Evolutionary conservation across 2,113 vertebrate genomes (phyloP).

Genomic region (Macrotis lagotis): DNA sequence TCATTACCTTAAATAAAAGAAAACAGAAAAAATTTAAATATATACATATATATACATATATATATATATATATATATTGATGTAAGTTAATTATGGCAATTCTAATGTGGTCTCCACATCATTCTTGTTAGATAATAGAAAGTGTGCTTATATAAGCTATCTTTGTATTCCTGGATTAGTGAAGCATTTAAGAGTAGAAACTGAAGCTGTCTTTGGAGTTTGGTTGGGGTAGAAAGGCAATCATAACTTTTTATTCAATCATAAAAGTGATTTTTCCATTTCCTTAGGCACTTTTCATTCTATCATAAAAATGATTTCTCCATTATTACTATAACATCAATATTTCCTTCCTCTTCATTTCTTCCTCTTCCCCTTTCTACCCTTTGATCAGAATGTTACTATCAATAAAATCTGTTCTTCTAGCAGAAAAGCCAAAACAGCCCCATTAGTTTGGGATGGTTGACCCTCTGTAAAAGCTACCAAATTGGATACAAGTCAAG

Average conservation of each 20-base stretch:
- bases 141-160: background rate
- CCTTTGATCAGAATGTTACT: background rate
- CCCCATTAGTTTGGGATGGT: slow-evolving; percentile 29
- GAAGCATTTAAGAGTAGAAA: background rate
- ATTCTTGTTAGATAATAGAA: background rate
- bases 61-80: background rate
- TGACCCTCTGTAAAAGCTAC: slow-evolving; percentile 65
- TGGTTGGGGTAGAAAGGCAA: background rate
- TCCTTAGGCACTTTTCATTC: background rate
- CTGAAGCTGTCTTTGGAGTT: background rate
- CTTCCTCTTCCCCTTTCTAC: background rate
- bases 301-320: background rate
- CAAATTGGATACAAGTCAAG: slow-evolving; percentile 58
- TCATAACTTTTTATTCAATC: background rate
- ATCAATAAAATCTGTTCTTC: slow-evolving; percentile 41
- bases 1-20: too few species aligned
- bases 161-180: background rate
- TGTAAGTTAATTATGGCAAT: background rate
- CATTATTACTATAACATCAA: background rate
- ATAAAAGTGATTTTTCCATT: background rate
- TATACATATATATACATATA: too few species aligned
- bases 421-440: background rate
- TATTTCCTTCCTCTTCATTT: background rate
- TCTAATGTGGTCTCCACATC: background rate
- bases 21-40: too few species aligned